Percentiles rank a stretch among this genome's conserved stretches.
phyloP scores from a whole-genome alignment of 2,888 invertebrate species.

The Macaria liturata region DNA sequence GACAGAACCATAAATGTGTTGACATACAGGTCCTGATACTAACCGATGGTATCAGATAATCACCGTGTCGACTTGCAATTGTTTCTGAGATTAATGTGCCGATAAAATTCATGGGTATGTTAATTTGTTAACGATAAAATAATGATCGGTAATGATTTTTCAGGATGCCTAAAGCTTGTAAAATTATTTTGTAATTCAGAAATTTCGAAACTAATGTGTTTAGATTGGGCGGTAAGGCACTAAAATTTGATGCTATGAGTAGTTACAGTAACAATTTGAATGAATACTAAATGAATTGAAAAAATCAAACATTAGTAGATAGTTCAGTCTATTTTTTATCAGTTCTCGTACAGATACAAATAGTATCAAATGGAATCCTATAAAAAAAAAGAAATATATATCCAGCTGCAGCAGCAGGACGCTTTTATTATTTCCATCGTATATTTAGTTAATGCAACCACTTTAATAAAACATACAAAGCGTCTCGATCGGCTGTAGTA shows the following conservation, averaged over 20 bases:
- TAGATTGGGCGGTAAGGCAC: no score
- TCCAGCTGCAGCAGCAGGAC: neutral
- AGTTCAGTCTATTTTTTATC: no score
- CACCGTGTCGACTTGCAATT: conserved; percentile 34
- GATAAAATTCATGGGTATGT: conserved; percentile 1
- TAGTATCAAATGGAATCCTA: neutral
- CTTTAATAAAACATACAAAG: conserved; percentile 41
- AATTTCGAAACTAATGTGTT: no score
- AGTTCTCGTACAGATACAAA: no score
- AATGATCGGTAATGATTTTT: no score
- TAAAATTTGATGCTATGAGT: no score
- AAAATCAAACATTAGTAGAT: no score
- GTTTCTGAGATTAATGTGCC: conserved; percentile 12
- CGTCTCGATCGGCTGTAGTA: conserved; percentile 34
- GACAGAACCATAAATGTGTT: neutral
- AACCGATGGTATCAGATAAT: conserved; percentile 33
- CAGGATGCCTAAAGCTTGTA: no score
- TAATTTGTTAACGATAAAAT: neutral
- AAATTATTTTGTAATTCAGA: no score
- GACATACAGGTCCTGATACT: no score
- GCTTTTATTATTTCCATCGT: conserved; percentile 1
- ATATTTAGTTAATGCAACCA: conserved; percentile 33
- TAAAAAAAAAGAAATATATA: conserved; percentile 35
- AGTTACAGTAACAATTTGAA: no score
- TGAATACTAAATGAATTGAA: no score